phyloP scores from a whole-genome alignment of 2,888 invertebrate species.

The Luperina testacea region DNA sequence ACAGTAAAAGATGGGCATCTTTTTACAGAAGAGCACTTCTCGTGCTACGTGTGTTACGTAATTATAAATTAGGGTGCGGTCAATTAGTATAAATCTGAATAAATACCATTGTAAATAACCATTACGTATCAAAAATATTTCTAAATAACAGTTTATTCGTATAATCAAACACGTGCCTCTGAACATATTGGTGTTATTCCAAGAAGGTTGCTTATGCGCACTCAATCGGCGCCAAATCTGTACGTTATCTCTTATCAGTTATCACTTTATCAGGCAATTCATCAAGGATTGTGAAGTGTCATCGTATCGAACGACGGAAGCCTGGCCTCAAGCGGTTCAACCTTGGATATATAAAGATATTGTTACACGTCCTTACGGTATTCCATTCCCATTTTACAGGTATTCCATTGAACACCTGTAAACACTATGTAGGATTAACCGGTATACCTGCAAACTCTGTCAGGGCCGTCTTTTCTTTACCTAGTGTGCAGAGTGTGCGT shows the following conservation, averaged over 20 bases:
- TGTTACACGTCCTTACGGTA: neutral
- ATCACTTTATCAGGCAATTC: slow-evolving; percentile 31
- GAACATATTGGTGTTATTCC: slow-evolving; percentile 32
- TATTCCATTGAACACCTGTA: neutral
- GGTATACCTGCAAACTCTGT: neutral
- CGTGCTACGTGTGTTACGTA: neutral
- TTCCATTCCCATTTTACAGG: too few relatives aligned
- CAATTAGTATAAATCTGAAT: neutral
- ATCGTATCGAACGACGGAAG: slow-evolving; percentile 50
- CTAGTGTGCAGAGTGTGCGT: too few relatives aligned
- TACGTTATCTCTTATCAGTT: slow-evolving; percentile 44
- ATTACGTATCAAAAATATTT: slow-evolving; percentile 8
- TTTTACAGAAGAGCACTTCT: too few relatives aligned
- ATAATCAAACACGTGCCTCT: slow-evolving; percentile 28
- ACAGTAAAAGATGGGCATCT: too few relatives aligned
- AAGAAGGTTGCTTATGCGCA: slow-evolving; percentile 36
- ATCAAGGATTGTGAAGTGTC: slow-evolving; percentile 49
- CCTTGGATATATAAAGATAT: slow-evolving; percentile 38
- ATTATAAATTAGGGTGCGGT: neutral
- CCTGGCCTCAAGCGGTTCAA: slow-evolving; percentile 28
- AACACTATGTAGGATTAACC: neutral
- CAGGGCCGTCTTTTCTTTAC: too few relatives aligned
- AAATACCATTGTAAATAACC: neutral
- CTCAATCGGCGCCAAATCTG: slow-evolving; percentile 59
- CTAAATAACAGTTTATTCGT: slow-evolving; percentile 7